These are phyloP conservation scores for Bacillus rossius DNA, from an alignment of 1,140 invertebrate genomes.

Conservation along the genomic window DNA sequence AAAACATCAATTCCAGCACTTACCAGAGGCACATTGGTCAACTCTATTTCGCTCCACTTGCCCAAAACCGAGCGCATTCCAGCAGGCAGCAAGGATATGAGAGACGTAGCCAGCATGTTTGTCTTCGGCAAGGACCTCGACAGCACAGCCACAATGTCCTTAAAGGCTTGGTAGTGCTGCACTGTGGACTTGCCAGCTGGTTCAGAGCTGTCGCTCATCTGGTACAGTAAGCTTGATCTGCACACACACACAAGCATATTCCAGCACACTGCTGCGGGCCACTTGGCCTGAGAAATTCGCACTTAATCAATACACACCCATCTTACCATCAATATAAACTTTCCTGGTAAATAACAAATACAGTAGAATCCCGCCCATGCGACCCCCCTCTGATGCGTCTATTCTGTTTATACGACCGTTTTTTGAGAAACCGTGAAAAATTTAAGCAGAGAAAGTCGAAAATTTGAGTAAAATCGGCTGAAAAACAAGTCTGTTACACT, in stretches of 20 bases:
- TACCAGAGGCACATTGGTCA: conserved; percentile 48
- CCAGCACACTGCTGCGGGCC: no score
- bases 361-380: no score
- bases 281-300: no score
- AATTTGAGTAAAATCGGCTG: no score
- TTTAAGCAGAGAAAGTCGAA: no score
- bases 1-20: not conserved
- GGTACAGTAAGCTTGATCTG: conserved; percentile 48
- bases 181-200: conserved; percentile 43
- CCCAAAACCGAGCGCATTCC: conserved; percentile 53
- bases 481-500: no score
- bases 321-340: no score
- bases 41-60: conserved; percentile 54
- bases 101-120: conserved; percentile 46
- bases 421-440: no score
- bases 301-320: no score
- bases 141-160: conserved; percentile 55
- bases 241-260: conserved; percentile 24
- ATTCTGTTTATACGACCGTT: no score
- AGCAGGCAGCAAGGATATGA: conserved; percentile 52
- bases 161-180: conserved; percentile 46
- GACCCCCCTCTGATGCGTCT: no score
- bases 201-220: conserved; percentile 46
- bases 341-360: no score
- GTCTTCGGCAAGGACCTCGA: conserved; percentile 47